Evolutionary conservation across 2,888 invertebrate species (phyloP).

Genomic region (Rhamphomyia laevipes): DNA sequence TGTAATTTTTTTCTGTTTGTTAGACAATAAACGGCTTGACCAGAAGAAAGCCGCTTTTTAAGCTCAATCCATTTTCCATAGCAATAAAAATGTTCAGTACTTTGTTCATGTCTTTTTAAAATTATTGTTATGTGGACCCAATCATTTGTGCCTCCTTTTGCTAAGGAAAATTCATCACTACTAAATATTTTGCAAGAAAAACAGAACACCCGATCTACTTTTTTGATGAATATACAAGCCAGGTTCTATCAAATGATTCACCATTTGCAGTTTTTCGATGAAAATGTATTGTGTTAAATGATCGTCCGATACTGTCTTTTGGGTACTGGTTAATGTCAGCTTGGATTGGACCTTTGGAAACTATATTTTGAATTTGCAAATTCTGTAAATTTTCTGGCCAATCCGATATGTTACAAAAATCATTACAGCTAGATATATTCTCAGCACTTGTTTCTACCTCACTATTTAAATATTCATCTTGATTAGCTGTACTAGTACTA

Average conservation of each 20-base stretch:
- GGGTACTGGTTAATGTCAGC: background rate
- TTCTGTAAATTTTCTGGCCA: background rate
- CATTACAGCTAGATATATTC: background rate
- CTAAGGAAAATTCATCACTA: background rate
- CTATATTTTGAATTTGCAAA: background rate
- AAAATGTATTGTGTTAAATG: background rate
- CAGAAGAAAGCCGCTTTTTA: background rate
- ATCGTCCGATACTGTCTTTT: background rate
- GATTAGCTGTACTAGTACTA: background rate
- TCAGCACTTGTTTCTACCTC: background rate
- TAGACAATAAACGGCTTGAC: slow-evolving; percentile 2
- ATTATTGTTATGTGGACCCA: background rate
- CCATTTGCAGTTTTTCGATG: background rate
- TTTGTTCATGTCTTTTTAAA: background rate
- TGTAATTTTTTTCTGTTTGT: too few relatives aligned
- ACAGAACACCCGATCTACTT: background rate
- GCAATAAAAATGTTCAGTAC: background rate
- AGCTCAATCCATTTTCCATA: background rate
- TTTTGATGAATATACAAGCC: background rate
- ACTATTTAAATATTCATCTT: background rate
- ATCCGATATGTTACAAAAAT: background rate
- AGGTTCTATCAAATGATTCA: background rate
- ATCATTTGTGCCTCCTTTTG: background rate
- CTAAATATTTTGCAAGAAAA: background rate
- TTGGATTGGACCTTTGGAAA: slow-evolving; percentile 1